These are phyloP conservation scores for Penaeus monodon DNA, from an alignment of 2,888 invertebrate genomes.

Conservation along the genomic window DNA sequence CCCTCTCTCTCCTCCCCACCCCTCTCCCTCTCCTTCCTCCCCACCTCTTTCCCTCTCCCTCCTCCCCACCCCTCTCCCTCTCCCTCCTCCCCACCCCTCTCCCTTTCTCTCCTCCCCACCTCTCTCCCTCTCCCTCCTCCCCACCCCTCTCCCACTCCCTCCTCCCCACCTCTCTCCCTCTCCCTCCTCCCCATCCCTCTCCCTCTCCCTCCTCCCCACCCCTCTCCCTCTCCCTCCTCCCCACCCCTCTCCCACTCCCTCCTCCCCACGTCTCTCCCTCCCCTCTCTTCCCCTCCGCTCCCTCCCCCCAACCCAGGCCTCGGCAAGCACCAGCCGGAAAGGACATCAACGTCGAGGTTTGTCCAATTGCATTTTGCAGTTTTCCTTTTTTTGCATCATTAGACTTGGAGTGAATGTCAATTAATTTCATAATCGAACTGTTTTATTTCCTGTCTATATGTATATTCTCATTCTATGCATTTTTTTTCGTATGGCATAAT, in stretches of 20 bases:
- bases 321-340: neutral
- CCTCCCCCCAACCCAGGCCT: neutral
- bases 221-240: neutral
- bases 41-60: too few species aligned
- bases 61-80: neutral
- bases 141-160: too few species aligned
- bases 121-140: too few species aligned
- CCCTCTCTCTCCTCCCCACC: too few species aligned
- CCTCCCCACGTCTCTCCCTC: neutral
- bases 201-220: neutral
- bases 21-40: neutral
- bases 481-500: too few species aligned
- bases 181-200: neutral
- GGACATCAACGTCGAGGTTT: too few species aligned
- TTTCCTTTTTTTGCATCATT: neutral
- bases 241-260: neutral
- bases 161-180: too few species aligned
- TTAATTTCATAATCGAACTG: too few species aligned
- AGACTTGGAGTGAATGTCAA: neutral
- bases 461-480: too few species aligned
- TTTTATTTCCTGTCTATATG: too few species aligned
- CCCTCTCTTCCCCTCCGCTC: too few species aligned
- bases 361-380: neutral
- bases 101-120: neutral
- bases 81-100: neutral